Conservation (phyloP, 2,797 vertebrate genomes). For the Pelochelys cantorii region DNA sequence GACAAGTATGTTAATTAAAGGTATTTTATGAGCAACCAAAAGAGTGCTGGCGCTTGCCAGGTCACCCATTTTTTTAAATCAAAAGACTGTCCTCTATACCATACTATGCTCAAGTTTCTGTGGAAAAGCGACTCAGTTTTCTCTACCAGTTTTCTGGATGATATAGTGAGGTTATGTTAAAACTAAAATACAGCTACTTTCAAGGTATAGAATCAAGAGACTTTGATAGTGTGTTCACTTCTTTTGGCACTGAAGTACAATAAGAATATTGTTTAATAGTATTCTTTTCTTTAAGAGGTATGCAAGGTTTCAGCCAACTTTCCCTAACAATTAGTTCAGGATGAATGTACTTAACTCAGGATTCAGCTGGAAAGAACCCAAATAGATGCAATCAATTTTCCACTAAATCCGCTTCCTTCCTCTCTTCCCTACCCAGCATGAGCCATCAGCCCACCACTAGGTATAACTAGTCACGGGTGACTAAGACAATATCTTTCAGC, state of each 20-base stretch:
- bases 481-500: conserved; percentile 24
- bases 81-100: background rate
- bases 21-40: background rate
- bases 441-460: conserved; percentile 50
- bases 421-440: conserved; percentile 57
- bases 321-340: conserved; percentile 71
- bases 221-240: conserved; percentile 41
- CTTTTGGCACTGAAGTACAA: conserved; percentile 67
- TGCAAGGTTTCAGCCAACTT: conserved; percentile 70
- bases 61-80: background rate
- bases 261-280: conserved; percentile 73
- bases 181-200: conserved; percentile 2
- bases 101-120: background rate
- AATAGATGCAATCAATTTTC: conserved; percentile 77
- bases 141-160: background rate
- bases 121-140: conserved; percentile 14
- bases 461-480: conserved; percentile 28
- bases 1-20: background rate
- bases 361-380: conserved; percentile 72
- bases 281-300: conserved; percentile 71
- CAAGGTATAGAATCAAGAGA: background rate
- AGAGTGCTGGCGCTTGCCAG: background rate
- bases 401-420: conserved; percentile 75
- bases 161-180: background rate
- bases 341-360: conserved; percentile 76